A percentile compares a stretch with the other conserved stretches of the same genome.
These are phyloP conservation scores for Panagrolaimus sp. DNA, from an alignment of 1,140 invertebrate genomes.

Conservation along the genomic window DNA sequence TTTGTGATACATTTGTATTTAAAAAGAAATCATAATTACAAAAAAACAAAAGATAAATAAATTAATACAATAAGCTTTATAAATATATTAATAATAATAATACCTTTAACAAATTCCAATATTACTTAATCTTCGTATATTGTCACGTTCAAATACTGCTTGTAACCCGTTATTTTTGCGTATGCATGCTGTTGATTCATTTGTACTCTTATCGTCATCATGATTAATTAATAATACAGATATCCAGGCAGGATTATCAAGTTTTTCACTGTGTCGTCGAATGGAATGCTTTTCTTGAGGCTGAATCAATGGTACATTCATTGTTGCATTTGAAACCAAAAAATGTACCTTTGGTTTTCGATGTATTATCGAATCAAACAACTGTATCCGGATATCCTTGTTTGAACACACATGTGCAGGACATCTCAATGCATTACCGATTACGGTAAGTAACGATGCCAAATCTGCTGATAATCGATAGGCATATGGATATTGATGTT, in stretches of 20 bases:
- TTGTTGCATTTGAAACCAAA: not conserved
- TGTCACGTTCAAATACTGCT: not conserved
- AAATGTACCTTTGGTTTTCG: slow-evolving; percentile 8
- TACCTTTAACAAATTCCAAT: slow-evolving; percentile 7
- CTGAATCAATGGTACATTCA: not conserved
- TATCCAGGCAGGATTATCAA: slow-evolving; percentile 9
- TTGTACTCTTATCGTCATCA: not conserved
- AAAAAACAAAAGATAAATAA: too few species aligned
- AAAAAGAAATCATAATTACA: too few species aligned
- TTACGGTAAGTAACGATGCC: slow-evolving; percentile 46
- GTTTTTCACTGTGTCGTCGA: not conserved
- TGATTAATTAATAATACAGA: not conserved
- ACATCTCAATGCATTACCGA: slow-evolving; percentile 53
- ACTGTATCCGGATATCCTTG: slow-evolving; percentile 47
- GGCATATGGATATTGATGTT: slow-evolving; percentile 36
- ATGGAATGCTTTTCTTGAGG: not conserved
- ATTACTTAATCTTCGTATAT: slow-evolving; percentile 8
- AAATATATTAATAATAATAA: too few species aligned
- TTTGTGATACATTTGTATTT: too few species aligned
- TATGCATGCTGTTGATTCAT: not conserved
- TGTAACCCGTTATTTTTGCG: not conserved
- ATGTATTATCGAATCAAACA: slow-evolving; percentile 13
- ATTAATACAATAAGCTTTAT: too few species aligned
- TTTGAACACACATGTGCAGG: slow-evolving; percentile 51
- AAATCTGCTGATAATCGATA: slow-evolving; percentile 45